Percentiles rank a stretch among this genome's conserved stretches.
These are phyloP conservation scores for Diadumene lineata DNA, from an alignment of 92 coral and sea anemone species.

Conservation along the genomic window DNA sequence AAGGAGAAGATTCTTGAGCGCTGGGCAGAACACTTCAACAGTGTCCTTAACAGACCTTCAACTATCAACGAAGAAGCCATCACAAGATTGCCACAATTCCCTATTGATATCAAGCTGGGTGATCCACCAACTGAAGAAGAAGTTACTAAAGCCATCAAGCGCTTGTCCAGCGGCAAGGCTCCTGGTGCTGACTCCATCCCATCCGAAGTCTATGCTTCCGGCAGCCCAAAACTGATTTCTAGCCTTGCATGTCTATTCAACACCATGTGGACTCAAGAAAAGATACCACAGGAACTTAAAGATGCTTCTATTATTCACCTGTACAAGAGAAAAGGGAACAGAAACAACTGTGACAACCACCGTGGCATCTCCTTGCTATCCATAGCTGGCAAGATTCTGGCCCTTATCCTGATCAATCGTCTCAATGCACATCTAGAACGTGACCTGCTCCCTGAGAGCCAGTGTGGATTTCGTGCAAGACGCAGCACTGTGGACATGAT, in stretches of 20 bases:
- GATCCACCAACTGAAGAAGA: too few relatives aligned
- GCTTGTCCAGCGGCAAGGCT: slow-evolving; percentile 32
- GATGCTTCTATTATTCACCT: slow-evolving; percentile 34
- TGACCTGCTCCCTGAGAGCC: too few relatives aligned
- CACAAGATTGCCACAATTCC: slow-evolving; percentile 26
- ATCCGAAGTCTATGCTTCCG: slow-evolving; percentile 15
- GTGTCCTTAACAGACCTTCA: slow-evolving; percentile 20
- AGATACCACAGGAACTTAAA: slow-evolving; percentile 3
- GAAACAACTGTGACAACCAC: too few relatives aligned
- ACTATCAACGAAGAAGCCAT: slow-evolving; percentile 42
- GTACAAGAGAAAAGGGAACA: slow-evolving; percentile 28
- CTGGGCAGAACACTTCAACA: slow-evolving; percentile 23
- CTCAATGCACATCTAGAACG: not conserved
- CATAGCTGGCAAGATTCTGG: too few relatives aligned
- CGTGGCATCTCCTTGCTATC: too few relatives aligned
- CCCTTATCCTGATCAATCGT: not conserved
- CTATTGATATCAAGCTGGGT: too few relatives aligned
- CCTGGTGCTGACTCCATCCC: slow-evolving; percentile 26
- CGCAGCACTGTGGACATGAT: too few relatives aligned
- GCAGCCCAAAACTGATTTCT: not conserved
- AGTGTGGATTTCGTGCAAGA: too few relatives aligned
- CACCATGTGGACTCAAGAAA: not conserved
- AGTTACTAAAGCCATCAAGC: slow-evolving; percentile 26
- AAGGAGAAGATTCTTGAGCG: not conserved
- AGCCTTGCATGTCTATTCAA: slow-evolving; percentile 6